Evolutionary conservation across 2,888 invertebrate species (phyloP).

Genomic region (Achlya flavicornis): DNA sequence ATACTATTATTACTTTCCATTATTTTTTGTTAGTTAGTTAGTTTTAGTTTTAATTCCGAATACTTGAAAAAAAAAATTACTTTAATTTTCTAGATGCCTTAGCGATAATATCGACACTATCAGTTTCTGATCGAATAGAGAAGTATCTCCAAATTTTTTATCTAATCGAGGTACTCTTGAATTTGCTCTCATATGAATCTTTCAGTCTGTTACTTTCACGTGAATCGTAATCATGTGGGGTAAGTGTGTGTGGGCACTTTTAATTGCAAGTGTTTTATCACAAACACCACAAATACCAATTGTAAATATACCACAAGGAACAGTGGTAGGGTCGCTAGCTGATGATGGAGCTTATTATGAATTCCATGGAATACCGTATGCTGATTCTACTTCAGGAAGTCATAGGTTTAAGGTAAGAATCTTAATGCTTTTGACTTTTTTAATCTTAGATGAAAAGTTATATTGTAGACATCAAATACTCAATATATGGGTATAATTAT

Average conservation of each 20-base stretch:
- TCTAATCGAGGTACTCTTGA: conserved; percentile 33
- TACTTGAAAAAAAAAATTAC: too few relatives aligned
- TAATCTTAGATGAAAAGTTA: too few relatives aligned
- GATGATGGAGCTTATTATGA: conserved; percentile 52
- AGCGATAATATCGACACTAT: conserved; percentile 8
- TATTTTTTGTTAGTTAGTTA: too few relatives aligned
- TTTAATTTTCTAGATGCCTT: neutral
- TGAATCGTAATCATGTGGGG: conserved; percentile 49
- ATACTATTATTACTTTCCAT: too few relatives aligned
- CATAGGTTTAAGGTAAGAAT: conserved; percentile 68
- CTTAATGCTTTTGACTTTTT: neutral
- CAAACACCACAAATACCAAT: conserved; percentile 33
- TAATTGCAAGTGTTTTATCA: conserved; percentile 33
- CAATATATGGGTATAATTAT: too few relatives aligned
- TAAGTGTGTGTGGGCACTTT: conserved; percentile 30
- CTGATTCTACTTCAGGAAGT: conserved; percentile 66
- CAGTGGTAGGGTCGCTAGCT: conserved; percentile 54
- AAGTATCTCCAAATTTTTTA: conserved; percentile 23
- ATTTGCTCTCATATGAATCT: conserved; percentile 13
- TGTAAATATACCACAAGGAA: conserved; percentile 60
- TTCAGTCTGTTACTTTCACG: conserved; percentile 38
- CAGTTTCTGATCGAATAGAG: conserved; percentile 11
- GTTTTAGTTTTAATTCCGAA: too few relatives aligned
- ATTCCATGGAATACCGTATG: conserved; percentile 73
- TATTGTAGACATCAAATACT: too few relatives aligned